Evolutionary conservation across 2,113 vertebrate genomes (phyloP).

Genomic region (Tamias sibiricus): DNA sequence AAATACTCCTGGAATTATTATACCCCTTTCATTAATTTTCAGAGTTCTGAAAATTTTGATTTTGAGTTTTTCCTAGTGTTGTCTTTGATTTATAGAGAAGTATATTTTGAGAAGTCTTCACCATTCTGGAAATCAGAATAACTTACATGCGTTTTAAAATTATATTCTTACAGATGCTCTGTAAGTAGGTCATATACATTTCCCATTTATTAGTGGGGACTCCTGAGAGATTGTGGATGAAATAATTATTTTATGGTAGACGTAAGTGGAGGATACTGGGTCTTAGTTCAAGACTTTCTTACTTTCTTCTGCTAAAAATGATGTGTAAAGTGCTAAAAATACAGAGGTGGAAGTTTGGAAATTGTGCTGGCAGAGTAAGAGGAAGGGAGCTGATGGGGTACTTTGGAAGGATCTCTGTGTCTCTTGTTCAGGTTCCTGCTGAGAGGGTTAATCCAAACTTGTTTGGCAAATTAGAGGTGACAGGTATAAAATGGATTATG

Average conservation of each 20-base stretch:
- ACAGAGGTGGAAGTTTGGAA: not conserved
- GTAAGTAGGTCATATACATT: not conserved
- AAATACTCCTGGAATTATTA: not conserved
- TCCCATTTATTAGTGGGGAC: not conserved
- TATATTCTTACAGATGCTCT: not conserved
- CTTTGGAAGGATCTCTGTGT: not conserved
- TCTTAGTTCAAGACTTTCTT: not conserved
- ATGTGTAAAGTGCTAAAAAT: not conserved
- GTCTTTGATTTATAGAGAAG: not conserved
- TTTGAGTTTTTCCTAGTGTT: not conserved
- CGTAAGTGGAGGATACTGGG: not conserved
- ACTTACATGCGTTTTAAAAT: not conserved
- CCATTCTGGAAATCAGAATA: not conserved
- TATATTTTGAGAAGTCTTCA: not conserved
- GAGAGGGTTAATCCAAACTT: not conserved
- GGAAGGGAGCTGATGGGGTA: not conserved
- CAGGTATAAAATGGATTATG: not conserved
- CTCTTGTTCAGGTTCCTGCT: not conserved
- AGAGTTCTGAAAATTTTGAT: not conserved
- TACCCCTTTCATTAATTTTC: not conserved
- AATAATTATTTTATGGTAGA: not conserved
- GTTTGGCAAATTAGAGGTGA: slow-evolving; percentile 32
- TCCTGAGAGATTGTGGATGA: not conserved
- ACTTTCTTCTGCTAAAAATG: not conserved
- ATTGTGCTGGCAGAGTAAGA: not conserved